Conservation (phyloP, 2,888 invertebrate genomes). For the Taenaris catops region DNA sequence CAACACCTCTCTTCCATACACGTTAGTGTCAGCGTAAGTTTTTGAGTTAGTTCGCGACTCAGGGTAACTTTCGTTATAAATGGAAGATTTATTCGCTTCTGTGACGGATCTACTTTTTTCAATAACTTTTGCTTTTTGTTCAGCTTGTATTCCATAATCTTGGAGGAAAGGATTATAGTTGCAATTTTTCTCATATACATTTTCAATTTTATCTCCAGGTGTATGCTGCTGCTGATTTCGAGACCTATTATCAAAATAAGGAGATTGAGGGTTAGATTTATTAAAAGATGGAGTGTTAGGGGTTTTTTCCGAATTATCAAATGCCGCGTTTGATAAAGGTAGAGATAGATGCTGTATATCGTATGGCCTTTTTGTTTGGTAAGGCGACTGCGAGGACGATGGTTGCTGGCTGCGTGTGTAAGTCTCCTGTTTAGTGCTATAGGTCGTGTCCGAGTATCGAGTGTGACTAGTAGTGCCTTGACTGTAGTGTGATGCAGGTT, state of each 20-base stretch:
- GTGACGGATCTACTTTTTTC: conserved; percentile 11
- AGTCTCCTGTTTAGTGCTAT: conserved; percentile 66
- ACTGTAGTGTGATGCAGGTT: conserved; percentile 73
- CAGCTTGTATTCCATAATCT: conserved; percentile 42
- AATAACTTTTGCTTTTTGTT: conserved; percentile 36
- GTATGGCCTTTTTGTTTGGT: conserved; percentile 58
- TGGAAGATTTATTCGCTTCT: conserved; percentile 20
- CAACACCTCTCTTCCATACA: conserved; percentile 46
- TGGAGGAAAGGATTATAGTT: conserved; percentile 62
- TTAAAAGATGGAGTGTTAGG: conserved; percentile 47
- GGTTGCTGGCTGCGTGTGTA: conserved; percentile 74
- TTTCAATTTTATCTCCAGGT: conserved; percentile 46
- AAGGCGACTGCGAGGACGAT: conserved; percentile 60
- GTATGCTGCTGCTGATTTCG: conserved; percentile 45
- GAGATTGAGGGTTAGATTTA: conserved; percentile 69
- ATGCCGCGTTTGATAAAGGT: conserved; percentile 61
- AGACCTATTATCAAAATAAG: conserved; percentile 70
- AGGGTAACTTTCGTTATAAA: conserved; percentile 39
- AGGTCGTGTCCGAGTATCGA: conserved; percentile 61
- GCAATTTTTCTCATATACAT: conserved; percentile 52
- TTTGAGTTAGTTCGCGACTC: conserved; percentile 40
- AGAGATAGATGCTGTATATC: conserved; percentile 69
- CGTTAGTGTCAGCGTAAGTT: conserved; percentile 35
- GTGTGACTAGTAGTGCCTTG: conserved; percentile 62
- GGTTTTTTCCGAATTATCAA: conserved; percentile 56